Evolutionary conservation across 2,113 vertebrate species (phyloP).

Genomic region (Piprites chloris): DNA sequence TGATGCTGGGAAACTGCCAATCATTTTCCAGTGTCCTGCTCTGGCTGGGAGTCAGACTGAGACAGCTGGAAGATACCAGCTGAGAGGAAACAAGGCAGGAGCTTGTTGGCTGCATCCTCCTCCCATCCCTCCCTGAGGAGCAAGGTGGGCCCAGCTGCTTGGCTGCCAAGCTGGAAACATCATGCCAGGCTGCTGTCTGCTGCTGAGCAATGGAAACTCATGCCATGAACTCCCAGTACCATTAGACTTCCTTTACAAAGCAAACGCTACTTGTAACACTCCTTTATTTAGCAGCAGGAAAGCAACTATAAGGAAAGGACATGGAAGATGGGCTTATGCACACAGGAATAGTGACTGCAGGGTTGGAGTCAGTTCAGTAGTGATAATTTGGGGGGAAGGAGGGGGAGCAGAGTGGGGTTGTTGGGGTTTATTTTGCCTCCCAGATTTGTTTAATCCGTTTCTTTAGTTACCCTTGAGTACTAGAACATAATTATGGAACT

Average conservation of each 20-base stretch:
- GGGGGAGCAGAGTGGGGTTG: rapidly evolving
- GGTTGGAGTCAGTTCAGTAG: background rate
- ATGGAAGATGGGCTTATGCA: background rate
- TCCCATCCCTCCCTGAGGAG: background rate
- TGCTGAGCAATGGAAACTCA: rapidly evolving
- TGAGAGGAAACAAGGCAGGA: background rate
- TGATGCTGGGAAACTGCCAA: background rate
- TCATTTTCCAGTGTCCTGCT: background rate
- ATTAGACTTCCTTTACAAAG: background rate
- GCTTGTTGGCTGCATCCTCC: background rate
- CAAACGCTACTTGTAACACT: background rate
- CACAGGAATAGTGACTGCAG: background rate
- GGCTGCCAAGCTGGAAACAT: background rate
- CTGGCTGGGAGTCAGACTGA: background rate
- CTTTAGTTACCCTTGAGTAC: background rate
- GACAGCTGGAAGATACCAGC: background rate
- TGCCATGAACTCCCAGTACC: background rate
- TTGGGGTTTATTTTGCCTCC: rapidly evolving
- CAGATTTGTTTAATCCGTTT: background rate
- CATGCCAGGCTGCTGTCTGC: rapidly evolving
- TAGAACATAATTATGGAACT: background rate
- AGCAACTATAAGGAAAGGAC: background rate
- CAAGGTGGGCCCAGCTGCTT: background rate
- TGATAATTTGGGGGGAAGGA: background rate
- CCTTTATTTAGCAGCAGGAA: background rate